phyloP scores from a whole-genome alignment of 2,888 invertebrate genomes.

The Sthenelais limicola region DNA sequence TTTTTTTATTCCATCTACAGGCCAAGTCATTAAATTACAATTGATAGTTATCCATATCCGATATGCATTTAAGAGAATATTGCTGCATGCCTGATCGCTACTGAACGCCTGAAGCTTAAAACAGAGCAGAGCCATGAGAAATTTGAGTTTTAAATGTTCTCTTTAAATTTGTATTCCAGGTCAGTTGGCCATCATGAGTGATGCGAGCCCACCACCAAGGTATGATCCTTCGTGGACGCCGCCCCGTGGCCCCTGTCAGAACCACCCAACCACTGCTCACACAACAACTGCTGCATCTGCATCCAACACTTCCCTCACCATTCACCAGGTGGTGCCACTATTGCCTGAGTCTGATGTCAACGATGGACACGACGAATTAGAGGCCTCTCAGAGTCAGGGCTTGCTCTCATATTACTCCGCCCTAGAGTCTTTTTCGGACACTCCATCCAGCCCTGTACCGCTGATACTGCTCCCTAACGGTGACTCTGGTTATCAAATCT shows the following conservation, averaged over 20 bases:
- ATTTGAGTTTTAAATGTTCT: background rate
- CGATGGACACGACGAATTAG: conserved; percentile 10
- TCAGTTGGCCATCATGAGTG: conserved; percentile 30
- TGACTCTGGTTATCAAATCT: too few relatives aligned
- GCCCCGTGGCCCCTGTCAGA: background rate
- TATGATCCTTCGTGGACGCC: conserved; percentile 31
- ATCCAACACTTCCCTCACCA: background rate
- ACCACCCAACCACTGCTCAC: background rate
- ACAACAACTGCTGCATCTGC: background rate
- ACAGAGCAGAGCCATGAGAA: too few relatives aligned
- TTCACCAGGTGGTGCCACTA: conserved; percentile 20
- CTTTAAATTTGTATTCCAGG: background rate
- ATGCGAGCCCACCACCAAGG: conserved; percentile 27
- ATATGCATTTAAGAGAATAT: too few relatives aligned
- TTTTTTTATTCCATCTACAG: too few relatives aligned
- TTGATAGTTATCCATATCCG: too few relatives aligned
- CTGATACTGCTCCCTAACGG: conserved; percentile 26
- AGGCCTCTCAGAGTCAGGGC: conserved; percentile 29
- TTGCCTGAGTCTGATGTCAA: conserved; percentile 6
- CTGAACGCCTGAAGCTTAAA: too few relatives aligned
- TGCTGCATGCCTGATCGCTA: too few relatives aligned
- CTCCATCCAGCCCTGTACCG: conserved; percentile 31
- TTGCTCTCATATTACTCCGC: conserved; percentile 17
- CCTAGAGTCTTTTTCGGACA: background rate
- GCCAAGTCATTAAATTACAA: too few relatives aligned